Evolutionary conservation across 2,888 invertebrate species (phyloP), one percentile per base, ranked within the genome.

Genomic region (Tachystola acroxantha): DNA sequence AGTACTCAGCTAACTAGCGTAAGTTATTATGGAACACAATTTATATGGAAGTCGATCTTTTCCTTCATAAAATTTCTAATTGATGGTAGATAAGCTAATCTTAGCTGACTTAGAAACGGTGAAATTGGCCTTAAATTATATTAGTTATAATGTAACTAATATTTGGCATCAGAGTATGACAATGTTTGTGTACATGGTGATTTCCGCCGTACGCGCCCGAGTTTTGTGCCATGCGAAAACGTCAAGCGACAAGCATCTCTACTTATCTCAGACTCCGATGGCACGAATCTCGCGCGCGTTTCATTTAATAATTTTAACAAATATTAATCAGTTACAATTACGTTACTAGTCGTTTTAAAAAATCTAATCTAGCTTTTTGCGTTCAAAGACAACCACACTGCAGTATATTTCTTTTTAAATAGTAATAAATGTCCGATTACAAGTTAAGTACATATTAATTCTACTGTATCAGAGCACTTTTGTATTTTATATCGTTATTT

Each of bases 401-500:
- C 52, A 41, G 39, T n/a, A n/a, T n/a, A n/a, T n/a, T n/a, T n/a
- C n/a, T n/a, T n/a, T n/a, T n/a, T n/a, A 47, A 45, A 43, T 58
- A 58, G 54, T 50, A 57, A 66, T 67, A 64, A 57, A 55, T 49
- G 59, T 49, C 64, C 56, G 76, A 73, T 64, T 79, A 80, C 65
- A 75, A 46, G 48, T 25, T 33, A 84, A 84, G 84, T 84, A 84
- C 81, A 76, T 65, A 64, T 50, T 60, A 57, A 59, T 57, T 61
- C 71, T 75, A 77, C 66, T 45, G 48, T 65, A 63, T 64, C 67
- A 70, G 76, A 78, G 78, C 76, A 76, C 72, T 73, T 73, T 63
- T 48, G 43, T 34, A 45, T 43, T 50, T 48, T 51, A 57, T 57
- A 52, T 52, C 6, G 51, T 50, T 53, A 55, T 51, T 53, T 49